Evolutionary conservation across 2,888 invertebrate species (phyloP).

Genomic region (Pelosia muscerda): DNA sequence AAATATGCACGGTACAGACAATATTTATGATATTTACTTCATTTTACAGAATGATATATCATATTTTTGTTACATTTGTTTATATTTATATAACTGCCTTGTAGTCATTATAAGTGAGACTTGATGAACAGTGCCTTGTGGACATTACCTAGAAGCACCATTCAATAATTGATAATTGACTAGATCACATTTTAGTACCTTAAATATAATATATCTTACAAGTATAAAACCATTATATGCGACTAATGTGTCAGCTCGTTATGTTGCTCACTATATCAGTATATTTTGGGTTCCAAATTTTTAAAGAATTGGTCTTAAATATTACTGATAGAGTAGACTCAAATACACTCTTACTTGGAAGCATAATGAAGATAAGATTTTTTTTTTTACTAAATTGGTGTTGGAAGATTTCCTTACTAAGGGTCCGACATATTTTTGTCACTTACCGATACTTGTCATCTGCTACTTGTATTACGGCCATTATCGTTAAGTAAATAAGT

Average conservation of each 20-base stretch:
- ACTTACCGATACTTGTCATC: too few relatives aligned
- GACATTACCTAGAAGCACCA: background rate
- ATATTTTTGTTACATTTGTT: constrained; percentile 56
- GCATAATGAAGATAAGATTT: too few relatives aligned
- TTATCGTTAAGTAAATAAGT: background rate
- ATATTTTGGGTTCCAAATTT: background rate
- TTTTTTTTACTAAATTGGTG: too few relatives aligned
- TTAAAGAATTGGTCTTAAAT: too few relatives aligned
- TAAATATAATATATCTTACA: too few relatives aligned
- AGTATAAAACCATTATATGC: background rate
- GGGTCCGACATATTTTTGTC: background rate
- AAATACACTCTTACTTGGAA: too few relatives aligned
- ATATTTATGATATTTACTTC: constrained; percentile 48
- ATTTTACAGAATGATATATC: constrained; percentile 54
- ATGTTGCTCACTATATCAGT: background rate
- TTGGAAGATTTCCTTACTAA: background rate
- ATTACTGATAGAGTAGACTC: too few relatives aligned
- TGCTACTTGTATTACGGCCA: background rate
- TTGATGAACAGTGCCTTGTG: background rate
- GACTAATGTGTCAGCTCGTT: background rate
- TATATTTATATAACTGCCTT: constrained; percentile 65
- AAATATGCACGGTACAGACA: constrained; percentile 59
- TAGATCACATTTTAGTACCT: background rate
- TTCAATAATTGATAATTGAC: background rate
- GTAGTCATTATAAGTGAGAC: constrained; percentile 49